phyloP scores from a whole-genome alignment of 2,888 invertebrate genomes.

The Cyaniris semiargus region DNA sequence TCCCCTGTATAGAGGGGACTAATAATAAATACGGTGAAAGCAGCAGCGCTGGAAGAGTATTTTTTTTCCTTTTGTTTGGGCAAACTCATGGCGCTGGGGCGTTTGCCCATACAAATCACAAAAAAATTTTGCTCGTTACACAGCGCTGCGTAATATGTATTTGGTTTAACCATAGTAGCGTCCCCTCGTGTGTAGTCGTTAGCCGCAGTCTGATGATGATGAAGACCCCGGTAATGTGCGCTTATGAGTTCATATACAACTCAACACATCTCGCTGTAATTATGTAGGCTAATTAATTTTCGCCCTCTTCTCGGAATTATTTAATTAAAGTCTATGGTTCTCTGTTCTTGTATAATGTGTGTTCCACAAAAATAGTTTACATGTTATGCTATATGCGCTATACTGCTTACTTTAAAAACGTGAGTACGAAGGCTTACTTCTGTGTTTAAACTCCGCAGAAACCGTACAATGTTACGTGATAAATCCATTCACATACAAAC shows the following conservation, averaged over 20 bases:
- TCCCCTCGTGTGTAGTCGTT: neutral
- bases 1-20: too few species aligned
- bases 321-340: neutral
- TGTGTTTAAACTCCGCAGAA: neutral
- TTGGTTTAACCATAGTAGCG: neutral
- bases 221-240: neutral
- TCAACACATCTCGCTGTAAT: neutral
- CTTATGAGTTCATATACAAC: neutral
- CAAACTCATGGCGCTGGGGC: too few species aligned
- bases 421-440: neutral
- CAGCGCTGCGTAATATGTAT: too few species aligned
- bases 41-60: too few species aligned
- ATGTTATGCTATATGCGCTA: neutral
- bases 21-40: too few species aligned
- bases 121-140: too few species aligned
- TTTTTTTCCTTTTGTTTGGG: too few species aligned
- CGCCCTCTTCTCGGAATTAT: neutral
- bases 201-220: neutral
- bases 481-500: neutral
- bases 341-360: neutral
- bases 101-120: too few species aligned
- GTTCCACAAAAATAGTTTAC: neutral
- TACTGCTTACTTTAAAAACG: too few species aligned
- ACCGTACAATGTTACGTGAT: neutral
- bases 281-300: conserved; percentile 1